Conservation (phyloP, 2,113 vertebrate species). For the Grammomys surdaster region DNA sequence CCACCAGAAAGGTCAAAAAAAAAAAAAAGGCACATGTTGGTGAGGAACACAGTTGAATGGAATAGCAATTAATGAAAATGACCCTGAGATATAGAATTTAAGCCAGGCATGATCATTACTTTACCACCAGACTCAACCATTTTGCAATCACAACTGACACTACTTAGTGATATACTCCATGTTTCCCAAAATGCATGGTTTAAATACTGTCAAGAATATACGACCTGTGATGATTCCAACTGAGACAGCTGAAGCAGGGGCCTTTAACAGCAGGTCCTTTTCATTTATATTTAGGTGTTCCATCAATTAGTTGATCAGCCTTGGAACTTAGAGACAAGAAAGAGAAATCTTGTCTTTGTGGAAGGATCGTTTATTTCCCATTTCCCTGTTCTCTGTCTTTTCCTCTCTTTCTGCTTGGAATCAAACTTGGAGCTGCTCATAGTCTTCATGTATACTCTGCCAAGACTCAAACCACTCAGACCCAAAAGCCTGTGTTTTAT, state of each 20-base stretch:
- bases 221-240: not conserved
- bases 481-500: not conserved
- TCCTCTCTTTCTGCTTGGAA: not conserved
- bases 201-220: not conserved
- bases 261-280: not conserved
- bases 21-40: not conserved
- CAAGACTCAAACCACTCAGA: not conserved
- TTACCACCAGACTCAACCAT: not conserved
- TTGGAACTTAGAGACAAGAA: not conserved
- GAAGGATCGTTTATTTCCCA: not conserved
- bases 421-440: not conserved
- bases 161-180: not conserved
- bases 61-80: not conserved
- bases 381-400: not conserved
- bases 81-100: not conserved
- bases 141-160: not conserved
- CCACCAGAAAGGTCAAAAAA: not conserved
- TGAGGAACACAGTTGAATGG: fast-evolving
- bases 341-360: not conserved
- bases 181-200: not conserved
- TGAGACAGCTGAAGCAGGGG: not conserved
- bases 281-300: not conserved
- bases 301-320: not conserved
- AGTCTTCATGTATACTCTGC: not conserved
- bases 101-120: not conserved